Conservation (phyloP, 2,888 invertebrate species). For the Drosophila diplacantha region DNA sequence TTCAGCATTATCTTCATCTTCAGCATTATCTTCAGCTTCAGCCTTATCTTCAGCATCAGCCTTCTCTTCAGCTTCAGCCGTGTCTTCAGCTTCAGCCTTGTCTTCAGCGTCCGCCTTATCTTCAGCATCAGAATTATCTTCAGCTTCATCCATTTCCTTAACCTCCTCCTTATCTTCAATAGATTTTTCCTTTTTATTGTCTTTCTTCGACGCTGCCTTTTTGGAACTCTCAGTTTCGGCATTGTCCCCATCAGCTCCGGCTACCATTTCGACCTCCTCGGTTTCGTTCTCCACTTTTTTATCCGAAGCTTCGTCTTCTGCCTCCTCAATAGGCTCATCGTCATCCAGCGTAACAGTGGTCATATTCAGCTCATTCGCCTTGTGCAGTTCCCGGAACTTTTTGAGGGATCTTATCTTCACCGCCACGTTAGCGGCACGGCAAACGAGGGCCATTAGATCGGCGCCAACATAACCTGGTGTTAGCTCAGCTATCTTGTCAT, state of each 20-base stretch:
- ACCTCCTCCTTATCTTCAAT: conserved; percentile 1
- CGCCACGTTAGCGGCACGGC: conserved; percentile 93
- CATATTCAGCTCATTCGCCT: conserved; percentile 71
- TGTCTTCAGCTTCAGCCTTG: neutral
- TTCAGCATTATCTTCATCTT: neutral
- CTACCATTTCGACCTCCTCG: neutral
- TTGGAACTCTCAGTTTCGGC: neutral
- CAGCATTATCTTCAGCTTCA: accelerated
- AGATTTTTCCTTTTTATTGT: neutral
- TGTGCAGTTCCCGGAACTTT: conserved; percentile 72
- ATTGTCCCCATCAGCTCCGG: neutral
- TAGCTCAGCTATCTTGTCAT: conserved; percentile 85
- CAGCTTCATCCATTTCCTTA: neutral
- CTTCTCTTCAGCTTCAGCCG: neutral
- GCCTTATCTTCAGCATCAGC: neutral
- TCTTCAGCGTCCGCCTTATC: too few species aligned
- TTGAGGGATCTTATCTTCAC: conserved; percentile 82
- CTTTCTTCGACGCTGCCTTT: neutral
- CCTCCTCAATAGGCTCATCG: conserved; percentile 61
- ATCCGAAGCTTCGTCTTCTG: neutral
- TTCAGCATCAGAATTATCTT: neutral
- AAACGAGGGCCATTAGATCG: conserved; percentile 90
- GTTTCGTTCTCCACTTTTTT: conserved; percentile 6
- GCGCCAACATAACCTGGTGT: conserved; percentile 98
- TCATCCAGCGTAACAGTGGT: conserved; percentile 76